Evolutionary conservation across 2,113 vertebrate genomes (phyloP).

Genomic region (Phalacrocorax pelagicus): DNA sequence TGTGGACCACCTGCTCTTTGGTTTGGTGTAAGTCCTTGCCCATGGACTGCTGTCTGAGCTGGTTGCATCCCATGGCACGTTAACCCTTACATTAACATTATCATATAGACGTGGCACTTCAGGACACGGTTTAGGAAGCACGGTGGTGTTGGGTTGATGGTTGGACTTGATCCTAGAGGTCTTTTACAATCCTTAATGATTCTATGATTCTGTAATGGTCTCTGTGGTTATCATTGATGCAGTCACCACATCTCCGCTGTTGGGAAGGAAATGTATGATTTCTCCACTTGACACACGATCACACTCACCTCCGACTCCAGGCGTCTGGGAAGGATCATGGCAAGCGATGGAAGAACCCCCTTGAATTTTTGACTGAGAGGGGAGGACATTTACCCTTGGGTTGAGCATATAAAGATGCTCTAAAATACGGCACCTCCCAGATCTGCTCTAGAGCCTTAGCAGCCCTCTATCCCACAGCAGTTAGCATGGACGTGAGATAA

Average conservation of each 20-base stretch:
- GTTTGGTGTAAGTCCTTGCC: not conserved
- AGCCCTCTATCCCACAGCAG: not conserved
- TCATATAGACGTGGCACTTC: no score
- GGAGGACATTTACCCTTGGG: not conserved
- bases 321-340: not conserved
- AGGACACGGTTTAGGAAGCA: no score
- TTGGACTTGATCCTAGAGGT: no score
- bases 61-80: rapidly evolving
- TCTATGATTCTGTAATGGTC: no score
- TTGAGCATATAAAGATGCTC: not conserved
- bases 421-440: not conserved
- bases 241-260: rapidly evolving
- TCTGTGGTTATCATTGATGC: rapidly evolving
- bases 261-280: not conserved
- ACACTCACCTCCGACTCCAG: not conserved
- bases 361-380: not conserved
- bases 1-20: not conserved
- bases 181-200: no score
- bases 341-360: not conserved
- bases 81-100: not conserved
- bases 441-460: not conserved
- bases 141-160: no score
- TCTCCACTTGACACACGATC: rapidly evolving
- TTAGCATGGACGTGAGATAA: not conserved
- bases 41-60: not conserved